These are phyloP conservation scores for Drosophila kambysellisi DNA, from an alignment of 2,888 invertebrate genomes.

Conservation along the genomic window DNA sequence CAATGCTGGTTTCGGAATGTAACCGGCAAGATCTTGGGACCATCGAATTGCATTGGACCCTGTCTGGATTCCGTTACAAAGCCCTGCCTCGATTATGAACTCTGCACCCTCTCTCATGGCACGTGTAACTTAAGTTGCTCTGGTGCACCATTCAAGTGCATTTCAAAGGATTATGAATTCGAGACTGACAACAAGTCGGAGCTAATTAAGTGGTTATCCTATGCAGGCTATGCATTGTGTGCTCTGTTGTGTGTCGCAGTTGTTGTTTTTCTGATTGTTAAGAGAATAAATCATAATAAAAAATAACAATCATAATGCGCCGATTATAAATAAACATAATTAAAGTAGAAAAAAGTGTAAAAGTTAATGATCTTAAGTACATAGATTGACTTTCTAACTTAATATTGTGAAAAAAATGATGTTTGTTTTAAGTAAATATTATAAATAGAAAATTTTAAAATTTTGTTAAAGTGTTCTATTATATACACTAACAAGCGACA, in stretches of 20 bases:
- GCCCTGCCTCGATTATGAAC: constrained; percentile 33
- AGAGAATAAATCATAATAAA: neutral
- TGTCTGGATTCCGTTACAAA: constrained; percentile 25
- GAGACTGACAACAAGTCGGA: neutral
- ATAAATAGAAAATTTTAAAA: neutral
- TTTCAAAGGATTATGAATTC: constrained; percentile 9
- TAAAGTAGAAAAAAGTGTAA: neutral
- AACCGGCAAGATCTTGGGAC: constrained; percentile 1
- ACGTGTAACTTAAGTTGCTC: constrained; percentile 26
- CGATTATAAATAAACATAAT: neutral
- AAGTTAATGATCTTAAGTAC: neutral
- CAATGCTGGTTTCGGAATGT: constrained; percentile 40
- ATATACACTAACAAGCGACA: neutral
- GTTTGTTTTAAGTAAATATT: neutral
- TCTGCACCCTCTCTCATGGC: constrained; percentile 5
- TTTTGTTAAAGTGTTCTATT: neutral
- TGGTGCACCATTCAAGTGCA: constrained; percentile 13
- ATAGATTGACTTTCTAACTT: neutral
- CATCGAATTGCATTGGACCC: constrained; percentile 20
- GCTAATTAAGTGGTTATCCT: neutral
- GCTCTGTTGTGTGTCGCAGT: neutral
- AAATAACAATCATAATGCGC: neutral
- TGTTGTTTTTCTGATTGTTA: neutral
- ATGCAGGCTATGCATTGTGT: neutral
- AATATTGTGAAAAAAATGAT: neutral